phyloP scores from a whole-genome alignment of 2,797 vertebrate genomes.

The Hippocampus kuda region DNA sequence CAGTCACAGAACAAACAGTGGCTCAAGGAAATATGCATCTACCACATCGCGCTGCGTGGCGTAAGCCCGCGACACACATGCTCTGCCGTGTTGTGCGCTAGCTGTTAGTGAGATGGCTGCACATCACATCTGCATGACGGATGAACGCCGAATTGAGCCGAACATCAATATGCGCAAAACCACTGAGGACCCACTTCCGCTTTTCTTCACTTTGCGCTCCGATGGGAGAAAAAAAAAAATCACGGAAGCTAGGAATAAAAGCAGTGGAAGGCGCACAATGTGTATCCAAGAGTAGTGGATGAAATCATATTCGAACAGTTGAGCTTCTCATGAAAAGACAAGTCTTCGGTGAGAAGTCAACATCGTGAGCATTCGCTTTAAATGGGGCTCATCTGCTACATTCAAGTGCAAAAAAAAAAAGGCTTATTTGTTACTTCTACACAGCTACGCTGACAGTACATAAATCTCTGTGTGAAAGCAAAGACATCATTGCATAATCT shows the following conservation, averaged over 20 bases:
- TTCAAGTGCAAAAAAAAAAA: slow-evolving; percentile 12
- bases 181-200: slow-evolving; percentile 22
- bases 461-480: slow-evolving; percentile 66
- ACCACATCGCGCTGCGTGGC: slow-evolving; percentile 19
- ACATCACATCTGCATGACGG: slow-evolving; percentile 34
- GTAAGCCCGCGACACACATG: slow-evolving; percentile 29
- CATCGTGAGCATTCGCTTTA: slow-evolving; percentile 11
- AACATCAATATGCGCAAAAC: slow-evolving; percentile 43
- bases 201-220: slow-evolving; percentile 25
- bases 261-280: slow-evolving; percentile 11
- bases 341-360: slow-evolving; percentile 28
- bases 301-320: background rate
- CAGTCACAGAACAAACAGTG: slow-evolving; percentile 24
- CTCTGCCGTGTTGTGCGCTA: slow-evolving; percentile 20
- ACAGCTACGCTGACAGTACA: slow-evolving; percentile 28
- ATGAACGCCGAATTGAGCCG: slow-evolving; percentile 40
- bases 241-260: slow-evolving; percentile 40
- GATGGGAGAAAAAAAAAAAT: slow-evolving; percentile 19
- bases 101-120: slow-evolving; percentile 29
- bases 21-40: slow-evolving; percentile 26
- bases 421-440: slow-evolving; percentile 12
- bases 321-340: slow-evolving; percentile 11
- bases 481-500: slow-evolving; percentile 68
- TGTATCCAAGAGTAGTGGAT: slow-evolving; percentile 6
- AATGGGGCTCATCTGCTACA: background rate